A percentile compares a stretch with the other conserved stretches of the same genome.
These are phyloP conservation scores for Drosophila anceps DNA, from an alignment of 2,888 invertebrate genomes.

Conservation along the genomic window DNA sequence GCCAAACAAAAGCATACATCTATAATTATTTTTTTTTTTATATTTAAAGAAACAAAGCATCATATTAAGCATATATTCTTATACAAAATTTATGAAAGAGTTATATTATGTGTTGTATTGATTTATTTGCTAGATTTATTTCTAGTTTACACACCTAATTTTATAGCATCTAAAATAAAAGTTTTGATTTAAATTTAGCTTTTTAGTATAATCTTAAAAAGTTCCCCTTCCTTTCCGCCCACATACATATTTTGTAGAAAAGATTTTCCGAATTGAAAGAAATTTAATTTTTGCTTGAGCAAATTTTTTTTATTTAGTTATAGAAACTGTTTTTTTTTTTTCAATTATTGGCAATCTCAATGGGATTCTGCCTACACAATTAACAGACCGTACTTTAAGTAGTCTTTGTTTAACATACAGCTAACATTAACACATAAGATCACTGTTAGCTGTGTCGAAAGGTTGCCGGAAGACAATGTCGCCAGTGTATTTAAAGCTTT, in stretches of 20 bases:
- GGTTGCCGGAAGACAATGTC: slow-evolving; percentile 5
- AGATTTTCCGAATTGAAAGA: neutral
- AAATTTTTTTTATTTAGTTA: neutral
- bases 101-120: neutral
- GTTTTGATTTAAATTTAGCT: neutral
- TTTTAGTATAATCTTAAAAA: neutral
- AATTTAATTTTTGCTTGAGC: neutral
- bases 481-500: neutral
- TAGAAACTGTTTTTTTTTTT: neutral
- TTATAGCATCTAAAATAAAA: too few species aligned
- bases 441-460: neutral
- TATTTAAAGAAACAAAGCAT: neutral
- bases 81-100: neutral
- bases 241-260: neutral
- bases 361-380: neutral
- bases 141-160: neutral
- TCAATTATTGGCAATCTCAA: neutral
- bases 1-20: neutral
- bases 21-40: neutral
- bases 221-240: neutral
- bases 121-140: neutral
- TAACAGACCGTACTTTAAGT: neutral
- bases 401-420: neutral
- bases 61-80: neutral
- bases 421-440: neutral